Percentiles rank a stretch among this genome's conserved stretches.
Conservation (phyloP, 2,797 vertebrate species). For the Melanotaenia trifasciata region DNA sequence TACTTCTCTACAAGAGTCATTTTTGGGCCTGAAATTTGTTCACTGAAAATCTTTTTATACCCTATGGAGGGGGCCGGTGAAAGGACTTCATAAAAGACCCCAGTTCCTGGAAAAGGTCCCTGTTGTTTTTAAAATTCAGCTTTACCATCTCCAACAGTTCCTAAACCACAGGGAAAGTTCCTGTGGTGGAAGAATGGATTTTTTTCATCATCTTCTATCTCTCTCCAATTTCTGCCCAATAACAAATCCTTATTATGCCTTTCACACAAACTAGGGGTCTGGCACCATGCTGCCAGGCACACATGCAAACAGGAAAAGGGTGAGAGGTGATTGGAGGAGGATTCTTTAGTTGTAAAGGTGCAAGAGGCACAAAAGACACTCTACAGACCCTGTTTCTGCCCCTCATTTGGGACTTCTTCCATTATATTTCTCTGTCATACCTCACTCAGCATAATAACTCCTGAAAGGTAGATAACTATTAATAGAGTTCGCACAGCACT, state of each 20-base stretch:
- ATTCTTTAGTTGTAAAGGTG: slow-evolving; percentile 47
- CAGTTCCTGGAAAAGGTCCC: neutral
- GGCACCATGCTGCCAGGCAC: slow-evolving; percentile 58
- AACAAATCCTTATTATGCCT: slow-evolving; percentile 76
- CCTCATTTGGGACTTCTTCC: slow-evolving; percentile 72
- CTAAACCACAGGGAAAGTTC: neutral
- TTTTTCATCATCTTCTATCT: slow-evolving; percentile 12
- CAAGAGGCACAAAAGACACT: slow-evolving; percentile 62
- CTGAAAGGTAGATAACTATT: slow-evolving; percentile 86
- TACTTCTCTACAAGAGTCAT: neutral
- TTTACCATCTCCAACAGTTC: slow-evolving; percentile 8
- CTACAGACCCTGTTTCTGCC: slow-evolving; percentile 53
- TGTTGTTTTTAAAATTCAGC: neutral
- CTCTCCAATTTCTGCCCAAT: slow-evolving; percentile 53
- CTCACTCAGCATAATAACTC: slow-evolving; percentile 81
- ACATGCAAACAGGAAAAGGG: slow-evolving; percentile 52
- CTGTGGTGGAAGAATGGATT: slow-evolving; percentile 14
- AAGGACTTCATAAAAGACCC: neutral
- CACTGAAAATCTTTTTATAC: neutral
- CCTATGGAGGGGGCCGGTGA: neutral
- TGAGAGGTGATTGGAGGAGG: slow-evolving; percentile 45
- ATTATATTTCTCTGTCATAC: slow-evolving; percentile 76
- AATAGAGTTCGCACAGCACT: slow-evolving; percentile 81
- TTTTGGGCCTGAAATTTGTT: neutral
- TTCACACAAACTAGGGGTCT: slow-evolving; percentile 72